phyloP scores from a whole-genome alignment of 2,888 invertebrate species.

The Pogonocherus hispidulus region DNA sequence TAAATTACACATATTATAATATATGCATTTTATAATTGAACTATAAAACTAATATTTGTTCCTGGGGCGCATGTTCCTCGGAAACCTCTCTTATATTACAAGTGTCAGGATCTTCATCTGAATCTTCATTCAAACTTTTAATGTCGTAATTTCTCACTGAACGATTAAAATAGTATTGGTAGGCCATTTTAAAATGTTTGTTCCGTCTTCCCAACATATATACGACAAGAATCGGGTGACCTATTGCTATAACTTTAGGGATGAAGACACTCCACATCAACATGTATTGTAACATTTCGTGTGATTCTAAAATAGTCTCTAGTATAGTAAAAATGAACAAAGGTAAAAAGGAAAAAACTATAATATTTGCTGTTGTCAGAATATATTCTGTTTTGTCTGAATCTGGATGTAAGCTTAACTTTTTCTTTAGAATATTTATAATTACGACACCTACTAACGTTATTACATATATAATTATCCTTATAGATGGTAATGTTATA shows the following conservation, averaged over 20 bases:
- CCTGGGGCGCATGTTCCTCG: neutral
- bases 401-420: conserved; percentile 2
- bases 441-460: conserved; percentile 21
- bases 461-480: conserved; percentile 32
- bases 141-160: conserved; percentile 36
- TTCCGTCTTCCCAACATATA: conserved; percentile 43
- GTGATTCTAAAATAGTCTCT: neutral
- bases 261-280: conserved; percentile 30
- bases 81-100: conserved; percentile 34
- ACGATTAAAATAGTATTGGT: conserved; percentile 42
- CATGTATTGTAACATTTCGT: conserved; percentile 11
- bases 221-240: conserved; percentile 38
- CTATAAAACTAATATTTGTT: neutral
- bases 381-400: conserved; percentile 33
- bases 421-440: conserved; percentile 35
- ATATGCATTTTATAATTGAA: too few species aligned
- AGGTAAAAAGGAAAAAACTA: conserved; percentile 37
- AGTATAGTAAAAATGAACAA: conserved; percentile 26
- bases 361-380: conserved; percentile 34
- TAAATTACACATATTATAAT: too few species aligned
- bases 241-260: conserved; percentile 29
- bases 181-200: conserved; percentile 51
- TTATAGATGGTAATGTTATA: neutral
- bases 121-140: conserved; percentile 43
- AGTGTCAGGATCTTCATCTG: conserved; percentile 41